Base-by-base conservation (phyloP, 2,113 vertebrate genomes). In the Paradoxurus hermaphroditus region DNA sequence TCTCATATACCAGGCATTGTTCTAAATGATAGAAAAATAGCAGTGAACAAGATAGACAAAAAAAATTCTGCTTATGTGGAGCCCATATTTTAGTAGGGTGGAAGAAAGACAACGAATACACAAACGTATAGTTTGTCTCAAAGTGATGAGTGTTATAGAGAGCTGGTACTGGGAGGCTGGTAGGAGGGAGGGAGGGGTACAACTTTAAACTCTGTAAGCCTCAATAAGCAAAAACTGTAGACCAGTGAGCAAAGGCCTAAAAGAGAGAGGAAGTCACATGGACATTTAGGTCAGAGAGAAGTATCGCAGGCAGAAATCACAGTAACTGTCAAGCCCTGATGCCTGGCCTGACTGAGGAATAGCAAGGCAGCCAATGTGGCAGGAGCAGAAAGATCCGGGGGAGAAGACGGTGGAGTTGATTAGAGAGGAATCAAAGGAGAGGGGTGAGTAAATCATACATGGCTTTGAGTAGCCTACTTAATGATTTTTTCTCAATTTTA, bases 71-170 rank as follows among this genome's bases (percentile, higher is more conserved):
- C 34, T 72, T 63, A 78, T 44, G 65, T 49, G 25, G 19, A 86
- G 4, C 2, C 56, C 86, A 18, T 34, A 68, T 92, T 92, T 68
- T 83, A 87, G 23, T 7, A 84, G 62, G 29, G 51, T 79, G 4
- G 16, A 25, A 95, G n/a, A 72, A 93, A 95, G 36, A 87, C 39
- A 97, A 81, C 19, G 82, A 92, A 95, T 56, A 59, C 15, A 96
- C 13, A 86, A 79, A 86, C 5, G 56, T 0, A 70, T 12, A 44
- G 7, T 63, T 73, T 73, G 21, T 81, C 53, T 82, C 51, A 90
- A 12, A 78, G 65, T 86, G 27, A 16, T 41, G 18, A 90, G 19
- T 19, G 18, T 14, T 85, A 39, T n/a, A 53, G 19, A 86, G 25
- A n/a, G n/a, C n/a, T n/a, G 90, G 49, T 31, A 4, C 23, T 92